Evolutionary conservation across 1,140 invertebrate genomes (phyloP).

Genomic region (Drosophila sp.): DNA sequence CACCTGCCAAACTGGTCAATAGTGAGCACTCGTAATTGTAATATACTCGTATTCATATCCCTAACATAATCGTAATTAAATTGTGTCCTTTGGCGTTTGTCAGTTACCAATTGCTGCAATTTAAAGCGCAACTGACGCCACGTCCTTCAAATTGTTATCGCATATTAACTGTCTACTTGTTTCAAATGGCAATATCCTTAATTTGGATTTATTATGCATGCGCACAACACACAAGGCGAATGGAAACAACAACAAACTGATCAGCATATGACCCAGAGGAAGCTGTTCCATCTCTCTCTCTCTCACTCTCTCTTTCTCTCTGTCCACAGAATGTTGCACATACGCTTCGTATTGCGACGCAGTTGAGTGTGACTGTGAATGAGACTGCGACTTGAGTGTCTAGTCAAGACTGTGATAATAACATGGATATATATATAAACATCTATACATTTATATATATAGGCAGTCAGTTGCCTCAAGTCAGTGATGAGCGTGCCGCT

Average conservation of each 20-base stretch:
- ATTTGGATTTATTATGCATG: slow-evolving; percentile 48
- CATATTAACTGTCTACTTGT: slow-evolving; percentile 18
- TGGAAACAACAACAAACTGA: slow-evolving; percentile 46
- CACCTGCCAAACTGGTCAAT: slow-evolving; percentile 24
- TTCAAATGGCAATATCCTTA: slow-evolving; percentile 44
- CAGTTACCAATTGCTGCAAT: not conserved
- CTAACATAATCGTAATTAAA: slow-evolving; percentile 17
- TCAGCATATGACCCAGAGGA: slow-evolving; percentile 62
- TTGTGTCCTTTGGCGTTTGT: not conserved
- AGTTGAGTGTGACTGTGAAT: slow-evolving; percentile 54
- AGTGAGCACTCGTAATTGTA: slow-evolving; percentile 5
- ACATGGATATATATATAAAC: too few relatives aligned
- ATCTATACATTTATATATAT: too few relatives aligned
- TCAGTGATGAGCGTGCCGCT: not conserved
- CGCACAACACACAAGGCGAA: slow-evolving; percentile 16
- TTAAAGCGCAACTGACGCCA: slow-evolving; percentile 9
- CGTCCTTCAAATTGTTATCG: slow-evolving; percentile 32
- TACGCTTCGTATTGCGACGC: slow-evolving; percentile 39
- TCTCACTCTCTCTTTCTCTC: not conserved
- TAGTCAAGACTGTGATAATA: slow-evolving; percentile 35
- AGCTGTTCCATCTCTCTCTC: slow-evolving; percentile 3
- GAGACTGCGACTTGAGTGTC: slow-evolving; percentile 30
- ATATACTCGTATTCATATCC: not conserved
- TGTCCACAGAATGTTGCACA: slow-evolving; percentile 33
- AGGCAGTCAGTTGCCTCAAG: slow-evolving; percentile 9